These are phyloP conservation scores for Limnephilus rhombicus DNA, from an alignment of 2,888 invertebrate species.

Conservation along the genomic window DNA sequence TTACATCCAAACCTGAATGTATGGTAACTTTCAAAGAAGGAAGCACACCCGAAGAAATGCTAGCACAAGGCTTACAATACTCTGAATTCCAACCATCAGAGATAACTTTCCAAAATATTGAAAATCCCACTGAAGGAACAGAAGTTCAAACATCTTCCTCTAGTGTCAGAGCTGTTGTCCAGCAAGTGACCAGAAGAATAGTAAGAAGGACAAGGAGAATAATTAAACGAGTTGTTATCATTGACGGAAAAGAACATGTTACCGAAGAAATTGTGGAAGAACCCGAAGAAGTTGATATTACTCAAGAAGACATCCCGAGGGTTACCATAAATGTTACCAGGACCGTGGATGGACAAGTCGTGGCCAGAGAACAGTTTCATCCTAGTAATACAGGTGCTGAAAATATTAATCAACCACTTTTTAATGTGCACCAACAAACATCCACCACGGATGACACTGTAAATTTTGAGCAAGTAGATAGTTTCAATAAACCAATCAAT, in stretches of 20 bases:
- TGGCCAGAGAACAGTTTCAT: slow-evolving; percentile 67
- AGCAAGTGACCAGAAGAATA: slow-evolving; percentile 88
- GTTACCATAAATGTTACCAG: slow-evolving; percentile 83
- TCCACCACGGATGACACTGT: slow-evolving; percentile 56
- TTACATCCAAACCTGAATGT: slow-evolving; percentile 80
- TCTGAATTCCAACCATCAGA: slow-evolving; percentile 69
- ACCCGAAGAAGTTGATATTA: slow-evolving; percentile 86
- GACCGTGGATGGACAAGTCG: slow-evolving; percentile 76
- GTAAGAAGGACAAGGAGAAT: slow-evolving; percentile 86
- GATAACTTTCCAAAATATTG: slow-evolving; percentile 57
- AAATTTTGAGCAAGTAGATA: slow-evolving; percentile 67
- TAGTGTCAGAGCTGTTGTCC: slow-evolving; percentile 87
- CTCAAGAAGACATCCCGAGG: slow-evolving; percentile 84
- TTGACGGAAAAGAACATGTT: slow-evolving; percentile 90
- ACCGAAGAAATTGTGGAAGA: slow-evolving; percentile 91
- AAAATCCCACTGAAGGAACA: slow-evolving; percentile 69
- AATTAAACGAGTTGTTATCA: slow-evolving; percentile 85
- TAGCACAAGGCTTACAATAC: slow-evolving; percentile 70
- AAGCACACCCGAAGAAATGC: slow-evolving; percentile 76
- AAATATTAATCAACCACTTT: slow-evolving; percentile 46
- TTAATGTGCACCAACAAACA: slow-evolving; percentile 51
- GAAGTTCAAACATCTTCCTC: slow-evolving; percentile 81
- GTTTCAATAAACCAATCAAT: slow-evolving; percentile 59
- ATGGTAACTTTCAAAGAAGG: slow-evolving; percentile 79
- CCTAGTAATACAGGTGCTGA: slow-evolving; percentile 54